Conservation (phyloP, 2,113 vertebrate species). For the Myocastor coypus region DNA sequence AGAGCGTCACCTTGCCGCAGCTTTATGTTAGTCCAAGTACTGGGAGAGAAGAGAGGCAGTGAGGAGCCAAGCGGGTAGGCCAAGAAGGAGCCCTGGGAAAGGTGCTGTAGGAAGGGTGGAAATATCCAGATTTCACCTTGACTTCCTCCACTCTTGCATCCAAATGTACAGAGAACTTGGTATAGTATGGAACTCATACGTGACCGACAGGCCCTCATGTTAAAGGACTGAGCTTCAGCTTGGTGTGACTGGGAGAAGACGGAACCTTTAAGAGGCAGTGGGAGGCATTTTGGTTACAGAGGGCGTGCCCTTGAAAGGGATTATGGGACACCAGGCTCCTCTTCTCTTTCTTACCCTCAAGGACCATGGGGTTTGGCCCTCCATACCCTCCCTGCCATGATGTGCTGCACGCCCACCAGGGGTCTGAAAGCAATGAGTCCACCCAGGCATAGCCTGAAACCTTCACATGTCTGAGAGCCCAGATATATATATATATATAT, state of each 20-base stretch:
- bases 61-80: not conserved
- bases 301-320: not conserved
- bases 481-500: not conserved
- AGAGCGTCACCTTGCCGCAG: slow-evolving; percentile 73
- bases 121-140: not conserved
- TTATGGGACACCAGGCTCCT: not conserved
- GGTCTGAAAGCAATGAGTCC: not conserved
- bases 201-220: not conserved
- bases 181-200: not conserved
- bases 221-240: not conserved
- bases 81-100: fast-evolving
- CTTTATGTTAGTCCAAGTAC: not conserved
- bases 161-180: not conserved
- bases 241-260: not conserved
- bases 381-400: not conserved
- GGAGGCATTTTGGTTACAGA: not conserved
- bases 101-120: not conserved
- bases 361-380: not conserved
- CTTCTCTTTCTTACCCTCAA: not conserved
- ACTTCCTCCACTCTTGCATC: fast-evolving
- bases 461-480: not conserved
- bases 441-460: not conserved
- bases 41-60: not conserved
- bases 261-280: not conserved
- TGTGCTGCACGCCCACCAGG: too few relatives aligned